Conservation (phyloP, 2,113 vertebrate species). For the western clawed frog (Xenopus tropicalis) region DNA sequence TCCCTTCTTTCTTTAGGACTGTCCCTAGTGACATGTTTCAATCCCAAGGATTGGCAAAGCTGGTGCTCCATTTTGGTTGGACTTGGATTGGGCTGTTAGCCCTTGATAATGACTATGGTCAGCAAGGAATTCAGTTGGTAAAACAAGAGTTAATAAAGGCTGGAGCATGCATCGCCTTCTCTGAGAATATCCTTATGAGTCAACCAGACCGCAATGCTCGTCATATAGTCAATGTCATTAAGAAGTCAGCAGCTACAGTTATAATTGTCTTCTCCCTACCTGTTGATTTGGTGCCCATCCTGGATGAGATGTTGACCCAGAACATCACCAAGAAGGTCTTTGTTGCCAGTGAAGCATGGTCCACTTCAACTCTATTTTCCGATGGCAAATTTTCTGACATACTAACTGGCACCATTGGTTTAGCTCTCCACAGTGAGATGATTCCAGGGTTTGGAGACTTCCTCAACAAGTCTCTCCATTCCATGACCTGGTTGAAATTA, state of each 20-base stretch:
- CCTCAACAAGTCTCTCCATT: neutral
- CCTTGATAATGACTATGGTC: slow-evolving; percentile 66
- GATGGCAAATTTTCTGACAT: neutral
- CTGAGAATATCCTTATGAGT: slow-evolving; percentile 15
- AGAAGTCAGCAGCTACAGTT: slow-evolving; percentile 12
- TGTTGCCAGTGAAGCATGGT: slow-evolving; percentile 52
- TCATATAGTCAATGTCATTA: slow-evolving; percentile 15
- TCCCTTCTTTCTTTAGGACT: slow-evolving; percentile 62
- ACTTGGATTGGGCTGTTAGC: slow-evolving; percentile 66
- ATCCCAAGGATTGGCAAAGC: slow-evolving; percentile 55
- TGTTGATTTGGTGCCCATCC: slow-evolving; percentile 21
- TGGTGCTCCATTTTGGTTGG: slow-evolving; percentile 66
- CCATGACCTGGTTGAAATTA: slow-evolving; percentile 1
- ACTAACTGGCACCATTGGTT: slow-evolving; percentile 46
- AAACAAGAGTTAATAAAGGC: slow-evolving; percentile 18
- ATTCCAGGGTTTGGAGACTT: slow-evolving; percentile 30
- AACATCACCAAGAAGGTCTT: slow-evolving; percentile 41
- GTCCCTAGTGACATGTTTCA: slow-evolving; percentile 67
- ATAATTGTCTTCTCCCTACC: slow-evolving; percentile 39
- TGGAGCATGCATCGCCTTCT: slow-evolving; percentile 26
- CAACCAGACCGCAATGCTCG: slow-evolving; percentile 10
- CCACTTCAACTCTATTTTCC: slow-evolving; percentile 25
- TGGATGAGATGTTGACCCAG: slow-evolving; percentile 20
- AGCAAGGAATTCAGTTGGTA: slow-evolving; percentile 16
- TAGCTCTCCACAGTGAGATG: slow-evolving; percentile 21